Conservation (phyloP, 2,113 vertebrate species). For the Rhabdomys dilectus region DNA sequence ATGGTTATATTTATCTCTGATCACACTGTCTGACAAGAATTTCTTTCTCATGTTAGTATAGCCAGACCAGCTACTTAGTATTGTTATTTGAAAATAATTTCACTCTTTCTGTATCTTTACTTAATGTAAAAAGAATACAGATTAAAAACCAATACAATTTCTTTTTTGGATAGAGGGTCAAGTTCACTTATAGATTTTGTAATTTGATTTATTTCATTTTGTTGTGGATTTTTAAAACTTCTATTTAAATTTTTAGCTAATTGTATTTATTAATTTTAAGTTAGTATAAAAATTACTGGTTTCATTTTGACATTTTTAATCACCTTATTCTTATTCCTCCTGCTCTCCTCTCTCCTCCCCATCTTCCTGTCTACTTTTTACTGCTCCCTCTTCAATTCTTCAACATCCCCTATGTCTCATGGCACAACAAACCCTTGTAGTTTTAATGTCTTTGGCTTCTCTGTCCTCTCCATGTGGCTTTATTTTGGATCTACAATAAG, state of each 20-base stretch:
- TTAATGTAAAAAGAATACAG: conserved; percentile 15
- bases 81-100: conserved; percentile 14
- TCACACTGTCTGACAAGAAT: background rate
- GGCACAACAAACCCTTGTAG: background rate
- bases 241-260: background rate
- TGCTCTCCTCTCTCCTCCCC: background rate
- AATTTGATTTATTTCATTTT: background rate
- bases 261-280: background rate
- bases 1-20: background rate
- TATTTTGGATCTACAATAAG: background rate
- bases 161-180: background rate
- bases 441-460: background rate
- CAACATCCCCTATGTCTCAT: background rate
- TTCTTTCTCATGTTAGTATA: conserved; percentile 12
- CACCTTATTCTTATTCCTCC: conserved; percentile 1
- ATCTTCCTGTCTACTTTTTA: background rate
- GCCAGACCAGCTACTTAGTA: background rate
- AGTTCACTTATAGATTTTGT: background rate
- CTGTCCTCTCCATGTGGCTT: background rate
- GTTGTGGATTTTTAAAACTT: background rate
- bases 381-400: background rate
- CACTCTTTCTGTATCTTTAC: conserved; percentile 9
- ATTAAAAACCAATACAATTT: background rate
- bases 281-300: background rate
- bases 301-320: background rate